Evolutionary conservation across 2,888 invertebrate genomes (phyloP).

Genomic region (Oscheius myriophilus): DNA sequence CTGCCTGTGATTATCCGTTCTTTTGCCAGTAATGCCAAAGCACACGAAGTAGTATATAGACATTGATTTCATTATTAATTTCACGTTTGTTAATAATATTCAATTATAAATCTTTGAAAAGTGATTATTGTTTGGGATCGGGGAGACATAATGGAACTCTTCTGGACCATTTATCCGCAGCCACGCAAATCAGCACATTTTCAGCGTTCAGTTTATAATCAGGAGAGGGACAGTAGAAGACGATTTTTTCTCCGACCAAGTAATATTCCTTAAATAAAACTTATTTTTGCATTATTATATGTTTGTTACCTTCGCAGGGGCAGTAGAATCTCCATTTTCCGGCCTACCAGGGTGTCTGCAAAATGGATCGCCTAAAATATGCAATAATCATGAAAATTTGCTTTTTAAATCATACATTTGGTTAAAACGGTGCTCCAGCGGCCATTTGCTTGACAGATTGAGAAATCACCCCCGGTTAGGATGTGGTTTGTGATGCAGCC

Average conservation of each 20-base stretch:
- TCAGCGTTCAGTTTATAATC: constrained; percentile 60
- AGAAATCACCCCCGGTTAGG: constrained; percentile 88
- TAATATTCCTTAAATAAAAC: constrained; percentile 54
- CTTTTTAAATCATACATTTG: constrained; percentile 41
- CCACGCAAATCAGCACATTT: constrained; percentile 62
- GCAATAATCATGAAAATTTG: not conserved
- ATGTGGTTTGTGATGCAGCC: constrained; percentile 88
- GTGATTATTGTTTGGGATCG: constrained; percentile 19
- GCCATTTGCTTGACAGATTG: constrained; percentile 87
- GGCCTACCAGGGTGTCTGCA: constrained; percentile 63
- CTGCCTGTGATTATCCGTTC: constrained; percentile 65
- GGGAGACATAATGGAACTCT: constrained; percentile 50
- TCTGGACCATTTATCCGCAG: constrained; percentile 43
- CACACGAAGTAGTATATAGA: constrained; percentile 24
- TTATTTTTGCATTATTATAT: not conserved
- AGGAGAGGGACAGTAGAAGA: constrained; percentile 62
- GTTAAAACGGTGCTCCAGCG: constrained; percentile 76
- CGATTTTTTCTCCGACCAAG: constrained; percentile 62
- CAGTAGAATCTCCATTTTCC: constrained; percentile 60
- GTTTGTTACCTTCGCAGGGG: constrained; percentile 39
- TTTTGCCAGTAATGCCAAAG: constrained; percentile 38
- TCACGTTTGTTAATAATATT: no score
- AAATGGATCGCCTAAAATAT: constrained; percentile 49
- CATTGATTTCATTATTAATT: not conserved
- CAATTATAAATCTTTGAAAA: no score